Base-by-base conservation (phyloP, 2,797 vertebrate genomes). In the Thripadectes ignobilis region DNA sequence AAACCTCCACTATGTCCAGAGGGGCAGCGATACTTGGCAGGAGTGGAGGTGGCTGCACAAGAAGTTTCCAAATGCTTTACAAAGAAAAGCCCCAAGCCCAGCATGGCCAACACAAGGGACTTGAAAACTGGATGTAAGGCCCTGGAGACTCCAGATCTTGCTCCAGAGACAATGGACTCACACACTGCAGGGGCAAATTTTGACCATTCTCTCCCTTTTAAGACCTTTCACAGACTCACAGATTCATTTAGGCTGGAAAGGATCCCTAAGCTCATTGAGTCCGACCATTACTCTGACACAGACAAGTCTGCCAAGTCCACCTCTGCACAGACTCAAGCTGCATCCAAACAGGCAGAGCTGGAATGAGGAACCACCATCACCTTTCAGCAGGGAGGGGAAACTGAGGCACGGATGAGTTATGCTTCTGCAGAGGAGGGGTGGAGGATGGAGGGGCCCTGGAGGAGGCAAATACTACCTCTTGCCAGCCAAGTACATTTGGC, bases 381-480 rank as follows among this genome's bases (percentile, higher is more conserved):
- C 58, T 51, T 52, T 69, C 57, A 62, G 12, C 17, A 86, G 51
- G n/a, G 78, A 57, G 34, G 12, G 30, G 38, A 82, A 90, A 76
- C 34, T 10, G 55, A 82, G 34, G 63, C 55, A 52, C 0, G 0
- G 45, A 22, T 0, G 1, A 11, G 13, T 62, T 69, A 29, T 6
- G 12, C 34, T 72, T 73, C 73, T 62, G 41, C 22, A 72, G 24
- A 38, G 5, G 4, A 30, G n/a, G 6, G 30, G 27, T 1, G 2
- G 27, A 81, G n/a, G 51, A 61, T 1, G 7, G 24, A 54, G 41
- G 30, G 38, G 34, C 29, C 21, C 48, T 6, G 15, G 51, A 91
- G 41, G 41, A 89, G 63, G 39, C 39, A 36, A 39, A 19, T 0
- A 0, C 21, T 36, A 57, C 36, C 38, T 65, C 80, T 73, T 3